phyloP scores from a whole-genome alignment of 2,888 invertebrate genomes.

The Lycocerus yunnanus region DNA sequence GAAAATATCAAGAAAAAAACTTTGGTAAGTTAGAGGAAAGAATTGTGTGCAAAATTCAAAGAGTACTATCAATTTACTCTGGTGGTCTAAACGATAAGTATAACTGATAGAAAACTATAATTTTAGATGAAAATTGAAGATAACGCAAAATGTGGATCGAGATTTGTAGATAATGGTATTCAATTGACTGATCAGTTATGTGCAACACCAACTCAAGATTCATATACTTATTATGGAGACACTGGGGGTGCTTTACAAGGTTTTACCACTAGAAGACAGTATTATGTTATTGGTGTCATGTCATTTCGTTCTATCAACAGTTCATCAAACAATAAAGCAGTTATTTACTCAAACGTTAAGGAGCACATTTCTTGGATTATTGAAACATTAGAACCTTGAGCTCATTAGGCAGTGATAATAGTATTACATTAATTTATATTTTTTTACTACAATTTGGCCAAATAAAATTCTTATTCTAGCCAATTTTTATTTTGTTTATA shows the following conservation, averaged over 20 bases:
- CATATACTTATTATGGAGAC: constrained; percentile 66
- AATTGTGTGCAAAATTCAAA: too few relatives aligned
- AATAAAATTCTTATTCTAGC: background rate
- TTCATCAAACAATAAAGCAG: constrained; percentile 60
- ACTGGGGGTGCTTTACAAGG: constrained; percentile 67
- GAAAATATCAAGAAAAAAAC: background rate
- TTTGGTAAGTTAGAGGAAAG: background rate
- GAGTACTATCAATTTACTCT: too few relatives aligned
- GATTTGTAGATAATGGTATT: background rate
- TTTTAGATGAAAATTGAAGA: constrained; percentile 2
- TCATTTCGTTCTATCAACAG: constrained; percentile 63
- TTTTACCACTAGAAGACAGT: constrained; percentile 47
- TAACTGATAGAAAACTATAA: background rate
- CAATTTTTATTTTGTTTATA: background rate
- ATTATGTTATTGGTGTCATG: constrained; percentile 63
- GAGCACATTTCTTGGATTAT: constrained; percentile 65
- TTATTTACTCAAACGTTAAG: constrained; percentile 65
- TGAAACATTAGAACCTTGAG: constrained; percentile 46
- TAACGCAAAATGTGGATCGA: background rate
- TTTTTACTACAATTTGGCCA: background rate
- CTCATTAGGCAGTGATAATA: background rate
- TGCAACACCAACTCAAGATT: constrained; percentile 61
- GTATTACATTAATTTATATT: background rate
- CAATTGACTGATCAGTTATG: constrained; percentile 59
- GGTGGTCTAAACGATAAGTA: too few relatives aligned